Evolutionary conservation across 1,140 invertebrate genomes (phyloP).

Genomic region (Anagrus nilaparvatae): DNA sequence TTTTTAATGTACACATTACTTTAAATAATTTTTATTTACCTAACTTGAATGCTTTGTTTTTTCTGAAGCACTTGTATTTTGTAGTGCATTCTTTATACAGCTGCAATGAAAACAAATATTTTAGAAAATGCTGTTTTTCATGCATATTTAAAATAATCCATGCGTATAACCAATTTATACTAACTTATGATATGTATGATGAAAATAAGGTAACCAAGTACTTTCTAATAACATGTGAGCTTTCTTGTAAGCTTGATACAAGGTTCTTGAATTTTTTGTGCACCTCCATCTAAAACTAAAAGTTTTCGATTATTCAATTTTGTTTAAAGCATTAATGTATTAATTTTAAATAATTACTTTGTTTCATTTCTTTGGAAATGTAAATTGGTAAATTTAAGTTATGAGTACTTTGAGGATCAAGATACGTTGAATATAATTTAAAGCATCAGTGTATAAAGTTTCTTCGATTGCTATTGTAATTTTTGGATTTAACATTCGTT

Average conservation of each 20-base stretch:
- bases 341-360: constrained; percentile 35
- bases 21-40: neutral
- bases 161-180: constrained; percentile 20
- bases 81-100: neutral
- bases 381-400: constrained; percentile 54
- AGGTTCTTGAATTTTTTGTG: constrained; percentile 55
- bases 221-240: constrained; percentile 65
- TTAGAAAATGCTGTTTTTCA: constrained; percentile 1
- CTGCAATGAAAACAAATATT: neutral
- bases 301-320: constrained; percentile 16
- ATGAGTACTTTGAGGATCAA: constrained; percentile 52
- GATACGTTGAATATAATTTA: constrained; percentile 60
- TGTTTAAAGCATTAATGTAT: neutral
- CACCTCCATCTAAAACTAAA: constrained; percentile 50
- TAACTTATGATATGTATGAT: constrained; percentile 76
- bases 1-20: too few relatives aligned
- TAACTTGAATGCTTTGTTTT: neutral
- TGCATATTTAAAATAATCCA: constrained; percentile 11
- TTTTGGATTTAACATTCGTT: constrained; percentile 66
- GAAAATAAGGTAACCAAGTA: constrained; percentile 64
- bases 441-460: constrained; percentile 54
- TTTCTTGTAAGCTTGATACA: constrained; percentile 74
- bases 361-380: constrained; percentile 51
- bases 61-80: neutral
- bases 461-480: constrained; percentile 55